Evolutionary conservation across 2,888 invertebrate species (phyloP).

Genomic region (Drosophila atripex): DNA sequence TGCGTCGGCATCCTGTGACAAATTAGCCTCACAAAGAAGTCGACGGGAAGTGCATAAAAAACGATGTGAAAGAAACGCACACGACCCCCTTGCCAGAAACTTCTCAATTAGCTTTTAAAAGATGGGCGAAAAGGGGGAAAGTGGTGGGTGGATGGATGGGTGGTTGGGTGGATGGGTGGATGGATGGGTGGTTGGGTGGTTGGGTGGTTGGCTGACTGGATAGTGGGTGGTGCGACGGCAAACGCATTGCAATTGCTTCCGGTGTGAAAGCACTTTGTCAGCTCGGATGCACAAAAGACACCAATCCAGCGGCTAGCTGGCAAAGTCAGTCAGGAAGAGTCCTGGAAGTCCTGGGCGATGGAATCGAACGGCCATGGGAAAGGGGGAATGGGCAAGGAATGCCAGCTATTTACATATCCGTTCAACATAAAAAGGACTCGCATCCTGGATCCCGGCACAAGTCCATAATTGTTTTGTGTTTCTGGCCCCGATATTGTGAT

Average conservation of each 20-base stretch:
- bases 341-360: not conserved
- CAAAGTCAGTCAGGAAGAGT: too few relatives aligned
- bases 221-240: constrained; percentile 40
- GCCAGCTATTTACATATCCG: not conserved
- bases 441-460: not conserved
- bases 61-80: constrained; percentile 21
- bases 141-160: not conserved
- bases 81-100: constrained; percentile 27
- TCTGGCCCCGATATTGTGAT: not conserved
- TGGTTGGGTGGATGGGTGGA: not conserved
- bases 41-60: constrained; percentile 54
- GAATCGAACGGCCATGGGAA: not conserved
- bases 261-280: constrained; percentile 78
- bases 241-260: constrained; percentile 77
- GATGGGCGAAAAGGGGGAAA: not conserved
- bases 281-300: constrained; percentile 60
- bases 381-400: too few relatives aligned
- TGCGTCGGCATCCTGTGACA: constrained; percentile 63
- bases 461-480: not conserved
- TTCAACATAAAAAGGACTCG: not conserved
- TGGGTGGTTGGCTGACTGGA: constrained; percentile 3
- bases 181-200: not conserved
- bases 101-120: constrained; percentile 63
- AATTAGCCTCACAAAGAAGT: constrained; percentile 65
- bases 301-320: constrained; percentile 14